Conservation (phyloP, 2,797 vertebrate species). For the Falco peregrinus region DNA sequence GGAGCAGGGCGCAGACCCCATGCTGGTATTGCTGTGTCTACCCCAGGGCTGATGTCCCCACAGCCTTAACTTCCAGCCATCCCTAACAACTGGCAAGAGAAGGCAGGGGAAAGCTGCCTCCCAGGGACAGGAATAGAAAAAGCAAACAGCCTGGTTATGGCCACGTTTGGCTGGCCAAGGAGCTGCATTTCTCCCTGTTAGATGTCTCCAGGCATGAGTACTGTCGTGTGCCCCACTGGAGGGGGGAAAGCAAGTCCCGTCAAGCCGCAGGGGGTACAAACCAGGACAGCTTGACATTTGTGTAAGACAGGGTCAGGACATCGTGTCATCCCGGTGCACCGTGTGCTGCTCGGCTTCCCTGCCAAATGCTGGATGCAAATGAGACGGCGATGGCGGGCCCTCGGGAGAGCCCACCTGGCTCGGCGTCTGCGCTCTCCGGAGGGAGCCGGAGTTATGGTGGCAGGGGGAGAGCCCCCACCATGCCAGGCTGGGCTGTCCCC, state of each 20-base stretch:
- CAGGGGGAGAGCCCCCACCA: neutral
- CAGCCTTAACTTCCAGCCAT: rapidly evolving
- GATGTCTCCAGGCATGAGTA: neutral
- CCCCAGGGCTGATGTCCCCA: neutral
- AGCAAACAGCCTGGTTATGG: neutral
- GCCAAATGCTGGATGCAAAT: neutral
- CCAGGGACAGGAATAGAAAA: rapidly evolving
- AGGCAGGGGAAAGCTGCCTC: neutral
- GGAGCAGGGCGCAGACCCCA: neutral
- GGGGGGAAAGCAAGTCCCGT: neutral
- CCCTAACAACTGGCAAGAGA: rapidly evolving
- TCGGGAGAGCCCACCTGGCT: constrained; percentile 27
- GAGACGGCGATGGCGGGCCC: neutral
- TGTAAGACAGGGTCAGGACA: constrained; percentile 37
- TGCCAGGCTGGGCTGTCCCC: rapidly evolving
- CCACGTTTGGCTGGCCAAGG: neutral
- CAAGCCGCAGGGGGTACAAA: neutral
- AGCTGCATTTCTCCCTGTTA: neutral
- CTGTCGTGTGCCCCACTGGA: neutral
- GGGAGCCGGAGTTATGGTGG: neutral
- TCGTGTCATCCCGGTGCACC: neutral
- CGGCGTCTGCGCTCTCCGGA: neutral
- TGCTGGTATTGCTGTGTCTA: rapidly evolving
- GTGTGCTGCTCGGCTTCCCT: neutral
- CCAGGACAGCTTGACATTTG: constrained; percentile 9